Evolutionary conservation across 2,113 vertebrate genomes (phyloP), one percentile per base, ranked within the genome.

Genomic region (Atrichornis clamosus): DNA sequence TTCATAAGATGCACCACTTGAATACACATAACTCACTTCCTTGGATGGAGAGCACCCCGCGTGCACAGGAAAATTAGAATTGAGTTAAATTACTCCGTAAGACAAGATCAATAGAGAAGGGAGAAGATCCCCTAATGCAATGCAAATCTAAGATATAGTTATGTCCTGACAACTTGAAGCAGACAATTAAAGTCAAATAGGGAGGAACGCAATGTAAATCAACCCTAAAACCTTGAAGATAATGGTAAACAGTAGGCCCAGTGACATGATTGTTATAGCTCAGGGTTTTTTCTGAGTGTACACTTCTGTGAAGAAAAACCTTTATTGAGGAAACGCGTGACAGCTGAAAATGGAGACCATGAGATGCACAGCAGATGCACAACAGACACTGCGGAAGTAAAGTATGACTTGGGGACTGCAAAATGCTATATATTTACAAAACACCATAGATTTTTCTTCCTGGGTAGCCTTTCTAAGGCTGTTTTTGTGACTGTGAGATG

Each of bases 1-100:
- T 98, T 98, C 98, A 96, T 98, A 98, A 97, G 97, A 98, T 96
- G 97, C 92, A 93, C 97, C 97, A 98, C 97, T 98, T 95, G 98
- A 98, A 98, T 98, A 97, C 95, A 96, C 98, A 98, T 98, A 98
- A 98, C 97, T 98, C 98, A 98, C 98, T 97, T 97, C 95, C 79
- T 35, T 85, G 95, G 94, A 87, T 96, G 90, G 94, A 95, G 97
- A 98, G 95, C 96, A 90, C 95, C 97, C 96, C 23, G 84, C 96
- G 59, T 96, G 97, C 95, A 92, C 95, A 96, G 96, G 98, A 98
- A 98, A 98, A 98, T 98, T 97, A 98, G 97, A 98, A 97, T 96
- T 82, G 95, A 98, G 97, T 97, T 98, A 97, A 98, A 98, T 98
- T 97, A 98, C 97, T 97, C 95, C 72, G 5, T 52, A 75, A 98